Evolutionary conservation across 2,888 invertebrate genomes (phyloP).

Genomic region (Halictus quadricinctus): DNA sequence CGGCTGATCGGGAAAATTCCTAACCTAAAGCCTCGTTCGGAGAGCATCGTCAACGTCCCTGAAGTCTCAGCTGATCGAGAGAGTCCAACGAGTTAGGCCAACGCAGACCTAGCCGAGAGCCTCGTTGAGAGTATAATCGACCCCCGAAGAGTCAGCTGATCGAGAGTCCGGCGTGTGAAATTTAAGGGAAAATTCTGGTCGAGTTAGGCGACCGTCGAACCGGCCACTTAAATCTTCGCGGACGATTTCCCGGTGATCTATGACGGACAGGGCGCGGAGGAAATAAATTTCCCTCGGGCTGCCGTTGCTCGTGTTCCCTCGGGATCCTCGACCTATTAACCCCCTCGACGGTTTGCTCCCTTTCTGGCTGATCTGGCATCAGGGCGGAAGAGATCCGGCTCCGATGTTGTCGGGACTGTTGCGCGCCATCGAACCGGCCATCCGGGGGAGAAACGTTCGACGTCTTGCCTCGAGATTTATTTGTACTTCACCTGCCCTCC

Average conservation of each 20-base stretch:
- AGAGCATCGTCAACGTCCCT: background rate
- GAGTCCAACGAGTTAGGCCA: constrained; percentile 14
- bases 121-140: background rate
- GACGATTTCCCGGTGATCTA: constrained; percentile 71
- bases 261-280: constrained; percentile 59
- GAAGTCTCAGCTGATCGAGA: background rate
- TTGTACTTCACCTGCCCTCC: constrained; percentile 7
- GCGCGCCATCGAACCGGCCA: constrained; percentile 6
- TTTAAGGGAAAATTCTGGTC: constrained; percentile 58
- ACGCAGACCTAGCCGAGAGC: background rate
- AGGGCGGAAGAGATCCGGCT: background rate
- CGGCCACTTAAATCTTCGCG: constrained; percentile 65
- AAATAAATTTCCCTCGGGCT: constrained; percentile 57
- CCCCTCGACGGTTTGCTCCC: constrained; percentile 14
- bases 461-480: background rate
- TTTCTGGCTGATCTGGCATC: constrained; percentile 25
- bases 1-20: constrained; percentile 45
- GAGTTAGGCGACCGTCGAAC: background rate
- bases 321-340: constrained; percentile 23
- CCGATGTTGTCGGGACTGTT: constrained; percentile 10
- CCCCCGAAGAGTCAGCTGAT: background rate
- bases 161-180: constrained; percentile 43
- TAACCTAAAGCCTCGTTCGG: too few relatives aligned
- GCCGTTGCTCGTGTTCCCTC: constrained; percentile 18
- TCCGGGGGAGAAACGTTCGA: constrained; percentile 1